phyloP scores from a whole-genome alignment of 1,140 invertebrate species.

The Microplitis mediator region DNA sequence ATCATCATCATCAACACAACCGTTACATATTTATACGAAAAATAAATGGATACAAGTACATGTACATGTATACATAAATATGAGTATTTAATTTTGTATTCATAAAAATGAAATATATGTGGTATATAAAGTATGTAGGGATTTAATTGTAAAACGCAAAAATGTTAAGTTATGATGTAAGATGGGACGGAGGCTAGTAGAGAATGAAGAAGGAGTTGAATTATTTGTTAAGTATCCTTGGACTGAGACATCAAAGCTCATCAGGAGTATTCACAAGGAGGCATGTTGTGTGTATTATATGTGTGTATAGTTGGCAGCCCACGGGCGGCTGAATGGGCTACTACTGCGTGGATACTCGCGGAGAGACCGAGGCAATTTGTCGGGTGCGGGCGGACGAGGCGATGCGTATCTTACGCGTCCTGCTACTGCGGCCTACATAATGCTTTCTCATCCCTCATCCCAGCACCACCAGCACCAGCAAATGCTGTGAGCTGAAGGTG shows the following conservation, averaged over 20 bases:
- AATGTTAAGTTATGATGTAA: no score
- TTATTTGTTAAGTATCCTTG: conserved; percentile 9
- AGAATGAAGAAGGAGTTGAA: neutral
- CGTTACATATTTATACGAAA: no score
- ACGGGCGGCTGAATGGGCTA: conserved; percentile 37
- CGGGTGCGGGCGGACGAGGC: conserved; percentile 43
- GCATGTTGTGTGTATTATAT: neutral
- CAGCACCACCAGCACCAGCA: conserved; percentile 35
- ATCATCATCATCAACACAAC: neutral
- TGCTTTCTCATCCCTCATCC: conserved; percentile 50
- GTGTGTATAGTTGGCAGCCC: neutral
- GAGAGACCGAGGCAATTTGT: conserved; percentile 53
- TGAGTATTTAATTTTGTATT: neutral
- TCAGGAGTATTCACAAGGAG: conserved; percentile 21
- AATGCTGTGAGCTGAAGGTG: no score
- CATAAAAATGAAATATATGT: neutral
- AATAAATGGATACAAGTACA: no score
- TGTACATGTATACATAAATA: no score
- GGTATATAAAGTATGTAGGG: neutral
- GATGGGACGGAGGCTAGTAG: no score
- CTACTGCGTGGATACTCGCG: conserved; percentile 27
- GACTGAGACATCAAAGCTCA: conserved; percentile 55
- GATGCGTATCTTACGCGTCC: conserved; percentile 47
- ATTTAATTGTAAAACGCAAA: neutral
- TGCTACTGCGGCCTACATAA: conserved; percentile 43